A percentile compares a stretch with the other conserved stretches of the same genome.
phyloP scores from a whole-genome alignment of 2,888 invertebrate genomes.

The Cephalotes varians region DNA sequence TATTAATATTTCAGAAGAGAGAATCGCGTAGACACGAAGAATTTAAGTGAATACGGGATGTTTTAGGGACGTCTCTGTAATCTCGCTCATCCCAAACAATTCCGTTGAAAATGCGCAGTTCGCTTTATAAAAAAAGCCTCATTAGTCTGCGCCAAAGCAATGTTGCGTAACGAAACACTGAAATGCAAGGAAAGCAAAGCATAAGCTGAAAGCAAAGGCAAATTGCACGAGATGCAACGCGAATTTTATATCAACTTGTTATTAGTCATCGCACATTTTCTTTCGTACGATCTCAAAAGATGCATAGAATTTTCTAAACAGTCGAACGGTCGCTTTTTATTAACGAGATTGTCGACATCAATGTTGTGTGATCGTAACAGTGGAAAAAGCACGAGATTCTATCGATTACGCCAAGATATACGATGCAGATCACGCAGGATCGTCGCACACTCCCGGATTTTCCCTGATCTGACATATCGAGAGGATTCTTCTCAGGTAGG shows the following conservation, averaged over 20 bases:
- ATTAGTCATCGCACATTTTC: background rate
- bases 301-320: background rate
- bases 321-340: background rate
- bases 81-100: background rate
- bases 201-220: slow-evolving; percentile 3
- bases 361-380: background rate
- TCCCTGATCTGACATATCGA: slow-evolving; percentile 79
- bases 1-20: background rate
- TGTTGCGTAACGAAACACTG: slow-evolving; percentile 7
- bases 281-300: background rate
- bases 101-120: background rate
- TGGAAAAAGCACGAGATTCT: background rate
- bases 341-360: slow-evolving; percentile 3
- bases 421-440: slow-evolving; percentile 81
- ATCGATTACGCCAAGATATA: slow-evolving; percentile 66
- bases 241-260: background rate
- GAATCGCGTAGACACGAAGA: too few species aligned
- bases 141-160: slow-evolving; percentile 7
- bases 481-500: slow-evolving; percentile 70
- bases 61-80: background rate
- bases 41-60: too few species aligned
- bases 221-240: background rate
- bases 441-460: slow-evolving; percentile 72
- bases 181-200: background rate
- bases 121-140: slow-evolving; percentile 13